Evolutionary conservation across 2,888 invertebrate species (phyloP), one percentile per base, ranked within the genome.

Genomic region (Athalia circularis): DNA sequence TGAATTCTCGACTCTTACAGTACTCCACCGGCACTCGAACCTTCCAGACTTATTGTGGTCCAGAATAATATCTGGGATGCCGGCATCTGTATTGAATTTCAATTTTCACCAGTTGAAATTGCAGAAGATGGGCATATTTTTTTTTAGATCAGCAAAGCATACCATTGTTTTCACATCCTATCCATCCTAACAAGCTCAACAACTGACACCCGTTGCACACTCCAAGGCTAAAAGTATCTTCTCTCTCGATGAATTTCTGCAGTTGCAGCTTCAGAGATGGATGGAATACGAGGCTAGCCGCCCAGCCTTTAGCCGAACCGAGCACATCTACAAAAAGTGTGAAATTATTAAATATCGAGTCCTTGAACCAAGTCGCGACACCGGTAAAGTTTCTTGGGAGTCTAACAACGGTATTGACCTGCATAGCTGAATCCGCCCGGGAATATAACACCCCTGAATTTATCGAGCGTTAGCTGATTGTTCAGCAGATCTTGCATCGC

Each of bases 401-500:
- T 79, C 70, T 59, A 29, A 29, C 29, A 29, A 29, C 29, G 2
- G 67, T 29, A 82, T 80, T 86, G 90, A 95, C 98, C 98, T 64
- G 98, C 99, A 90, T 98, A 99, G 90, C 98, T 99, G 90, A 99
- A 99, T n/a, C 99, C 99, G 65, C 98, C 99, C 0, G 99, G 99
- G 90, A 99, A 99, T 68, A 98, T 94, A 11, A 99, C 88, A 0
- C 99, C 99, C 82, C 95, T 93, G 91, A 98, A 99, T 43, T 92
- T 91, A 80, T 97, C 95, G 54, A 98, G 91, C 3, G 93, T 94
- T 2, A 96, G 92, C 85, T 92, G 93, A 54, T 94, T 94, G 80
- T 92, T 92, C 64, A 96, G 91, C 79, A 98, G 92, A 92, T 98
- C 98, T 85, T 97, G 95, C 96, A 98, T 98, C 0, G 97, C 97